A percentile compares a stretch with the other conserved stretches of the same genome.
Conservation (phyloP, 2,888 invertebrate species). For the Cerastis rubricosa region DNA sequence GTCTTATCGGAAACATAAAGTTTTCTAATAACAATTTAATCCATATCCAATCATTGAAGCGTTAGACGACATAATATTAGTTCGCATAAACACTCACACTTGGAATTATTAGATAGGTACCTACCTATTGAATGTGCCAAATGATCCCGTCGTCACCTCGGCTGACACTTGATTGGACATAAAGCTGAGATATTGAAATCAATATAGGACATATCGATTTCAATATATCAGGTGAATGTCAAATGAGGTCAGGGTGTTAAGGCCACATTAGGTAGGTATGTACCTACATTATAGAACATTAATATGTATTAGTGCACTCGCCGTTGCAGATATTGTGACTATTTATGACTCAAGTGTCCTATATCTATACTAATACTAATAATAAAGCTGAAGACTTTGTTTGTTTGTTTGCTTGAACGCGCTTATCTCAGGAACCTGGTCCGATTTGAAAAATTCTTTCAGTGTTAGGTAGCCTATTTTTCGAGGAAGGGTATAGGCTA, state of each 20-base stretch:
- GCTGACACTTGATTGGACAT: constrained; percentile 27
- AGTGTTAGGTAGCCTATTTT: no score
- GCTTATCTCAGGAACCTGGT: no score
- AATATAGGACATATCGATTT: constrained; percentile 42
- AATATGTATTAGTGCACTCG: background rate
- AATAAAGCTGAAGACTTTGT: no score
- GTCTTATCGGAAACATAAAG: background rate
- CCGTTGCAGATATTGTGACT: background rate
- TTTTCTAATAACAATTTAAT: background rate
- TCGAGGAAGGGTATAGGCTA: no score
- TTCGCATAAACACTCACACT: background rate
- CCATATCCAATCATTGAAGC: constrained; percentile 5
- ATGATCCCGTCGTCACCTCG: constrained; percentile 6
- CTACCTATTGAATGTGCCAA: constrained; percentile 22
- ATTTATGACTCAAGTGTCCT: background rate
- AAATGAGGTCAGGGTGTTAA: constrained; percentile 28
- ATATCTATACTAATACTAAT: no score
- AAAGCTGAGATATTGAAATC: constrained; percentile 34
- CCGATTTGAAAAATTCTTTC: no score
- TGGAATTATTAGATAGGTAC: background rate
- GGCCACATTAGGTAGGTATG: constrained; percentile 5
- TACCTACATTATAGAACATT: background rate
- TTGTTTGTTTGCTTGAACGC: no score
- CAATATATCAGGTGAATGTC: constrained; percentile 40
- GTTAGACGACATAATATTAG: background rate